phyloP scores from a whole-genome alignment of 2,113 vertebrate species.

The Casuarius casuarius region DNA sequence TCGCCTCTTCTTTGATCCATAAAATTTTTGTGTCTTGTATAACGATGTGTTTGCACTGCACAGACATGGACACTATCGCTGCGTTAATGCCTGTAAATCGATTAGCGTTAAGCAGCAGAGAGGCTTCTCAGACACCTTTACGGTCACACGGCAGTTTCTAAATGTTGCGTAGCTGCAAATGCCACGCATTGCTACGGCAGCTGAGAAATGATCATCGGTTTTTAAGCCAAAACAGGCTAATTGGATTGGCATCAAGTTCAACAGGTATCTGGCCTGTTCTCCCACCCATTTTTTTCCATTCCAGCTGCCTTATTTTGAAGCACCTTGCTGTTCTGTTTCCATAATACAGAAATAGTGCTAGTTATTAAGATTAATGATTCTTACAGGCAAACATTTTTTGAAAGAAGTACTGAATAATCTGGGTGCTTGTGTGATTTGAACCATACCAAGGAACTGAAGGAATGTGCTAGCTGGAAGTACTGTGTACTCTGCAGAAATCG shows the following conservation, averaged over 20 bases:
- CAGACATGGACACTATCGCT: neutral
- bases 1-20: neutral
- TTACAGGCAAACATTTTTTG: neutral
- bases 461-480: neutral
- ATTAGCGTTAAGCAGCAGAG: neutral
- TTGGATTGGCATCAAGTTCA: neutral
- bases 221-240: accelerated
- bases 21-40: accelerated
- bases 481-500: neutral
- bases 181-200: neutral
- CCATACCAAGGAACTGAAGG: neutral
- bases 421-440: neutral
- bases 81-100: neutral
- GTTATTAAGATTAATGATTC: neutral
- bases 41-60: neutral
- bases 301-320: neutral
- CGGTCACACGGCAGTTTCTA: accelerated
- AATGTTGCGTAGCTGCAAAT: neutral
- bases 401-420: neutral
- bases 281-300: neutral
- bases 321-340: neutral
- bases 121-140: neutral
- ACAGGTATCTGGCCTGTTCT: neutral
- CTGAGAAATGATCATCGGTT: neutral
- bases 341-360: neutral